phyloP scores from a whole-genome alignment of 2,113 vertebrate species.

The Apteryx owenii region DNA sequence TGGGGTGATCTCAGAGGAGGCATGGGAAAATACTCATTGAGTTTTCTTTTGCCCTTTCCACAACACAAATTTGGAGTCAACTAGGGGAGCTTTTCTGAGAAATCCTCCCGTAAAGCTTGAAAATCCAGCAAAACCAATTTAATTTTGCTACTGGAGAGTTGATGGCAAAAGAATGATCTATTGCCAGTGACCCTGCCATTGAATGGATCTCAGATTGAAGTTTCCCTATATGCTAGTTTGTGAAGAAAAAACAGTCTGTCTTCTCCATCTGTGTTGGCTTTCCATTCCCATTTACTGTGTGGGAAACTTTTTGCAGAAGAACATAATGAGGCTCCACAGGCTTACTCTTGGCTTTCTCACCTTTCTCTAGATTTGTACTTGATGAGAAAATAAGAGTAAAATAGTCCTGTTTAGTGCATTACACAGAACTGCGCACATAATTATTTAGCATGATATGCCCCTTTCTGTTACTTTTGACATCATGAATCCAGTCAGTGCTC shows the following conservation, averaged over 20 bases:
- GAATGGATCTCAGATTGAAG: background rate
- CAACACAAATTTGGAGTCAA: background rate
- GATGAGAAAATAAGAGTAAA: background rate
- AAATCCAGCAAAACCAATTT: background rate
- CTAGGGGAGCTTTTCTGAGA: background rate
- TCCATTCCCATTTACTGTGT: rapidly evolving
- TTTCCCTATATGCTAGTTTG: background rate
- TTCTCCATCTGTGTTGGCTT: background rate
- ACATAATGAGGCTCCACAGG: rapidly evolving
- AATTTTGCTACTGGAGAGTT: background rate
- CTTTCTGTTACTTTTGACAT: background rate
- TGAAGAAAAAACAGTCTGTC: rapidly evolving
- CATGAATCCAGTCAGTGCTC: background rate
- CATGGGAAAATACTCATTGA: background rate
- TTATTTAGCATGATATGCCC: rapidly evolving
- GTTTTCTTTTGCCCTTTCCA: background rate
- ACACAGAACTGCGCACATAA: background rate
- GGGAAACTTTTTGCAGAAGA: background rate
- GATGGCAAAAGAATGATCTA: background rate
- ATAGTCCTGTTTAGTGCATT: background rate
- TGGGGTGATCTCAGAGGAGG: background rate
- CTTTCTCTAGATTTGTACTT: background rate
- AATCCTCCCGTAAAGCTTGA: background rate
- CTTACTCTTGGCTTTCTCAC: background rate
- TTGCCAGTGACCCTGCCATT: background rate